These are phyloP conservation scores for Bubo bubo DNA, from an alignment of 2,113 vertebrate species.

Conservation along the genomic window DNA sequence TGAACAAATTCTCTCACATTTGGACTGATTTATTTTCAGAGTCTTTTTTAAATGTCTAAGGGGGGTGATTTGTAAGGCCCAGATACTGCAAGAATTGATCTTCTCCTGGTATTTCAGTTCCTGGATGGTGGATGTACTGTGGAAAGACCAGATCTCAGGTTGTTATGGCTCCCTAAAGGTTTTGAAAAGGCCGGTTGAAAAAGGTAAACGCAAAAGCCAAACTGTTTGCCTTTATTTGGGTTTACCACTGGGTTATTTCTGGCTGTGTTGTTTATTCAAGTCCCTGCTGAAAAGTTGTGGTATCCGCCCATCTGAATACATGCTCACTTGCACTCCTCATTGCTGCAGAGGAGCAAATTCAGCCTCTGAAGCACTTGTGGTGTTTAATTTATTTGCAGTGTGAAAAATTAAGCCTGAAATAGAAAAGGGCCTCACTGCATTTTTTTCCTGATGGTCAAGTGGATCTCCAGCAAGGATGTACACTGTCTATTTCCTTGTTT, in stretches of 20 bases:
- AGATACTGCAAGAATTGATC: neutral
- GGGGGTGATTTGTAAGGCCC: neutral
- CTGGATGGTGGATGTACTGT: neutral
- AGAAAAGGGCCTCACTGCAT: neutral
- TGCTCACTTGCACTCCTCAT: neutral
- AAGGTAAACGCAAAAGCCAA: slow-evolving; percentile 2
- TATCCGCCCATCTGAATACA: neutral
- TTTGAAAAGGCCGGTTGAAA: neutral
- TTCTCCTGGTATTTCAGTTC: neutral
- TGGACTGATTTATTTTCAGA: neutral
- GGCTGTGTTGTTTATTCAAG: neutral
- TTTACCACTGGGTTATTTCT: slow-evolving; percentile 14
- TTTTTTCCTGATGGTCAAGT: neutral
- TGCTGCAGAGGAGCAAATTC: neutral
- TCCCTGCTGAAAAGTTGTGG: neutral
- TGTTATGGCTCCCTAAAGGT: neutral
- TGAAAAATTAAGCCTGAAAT: neutral
- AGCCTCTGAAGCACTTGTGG: neutral
- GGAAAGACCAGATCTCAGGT: neutral
- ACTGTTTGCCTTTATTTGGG: neutral
- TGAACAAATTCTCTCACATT: neutral
- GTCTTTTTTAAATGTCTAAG: neutral
- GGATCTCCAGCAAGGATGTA: neutral
- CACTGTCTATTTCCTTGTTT: neutral
- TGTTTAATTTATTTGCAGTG: neutral